phyloP scores from a whole-genome alignment of 2,888 invertebrate species.

The Andrena praecox region DNA sequence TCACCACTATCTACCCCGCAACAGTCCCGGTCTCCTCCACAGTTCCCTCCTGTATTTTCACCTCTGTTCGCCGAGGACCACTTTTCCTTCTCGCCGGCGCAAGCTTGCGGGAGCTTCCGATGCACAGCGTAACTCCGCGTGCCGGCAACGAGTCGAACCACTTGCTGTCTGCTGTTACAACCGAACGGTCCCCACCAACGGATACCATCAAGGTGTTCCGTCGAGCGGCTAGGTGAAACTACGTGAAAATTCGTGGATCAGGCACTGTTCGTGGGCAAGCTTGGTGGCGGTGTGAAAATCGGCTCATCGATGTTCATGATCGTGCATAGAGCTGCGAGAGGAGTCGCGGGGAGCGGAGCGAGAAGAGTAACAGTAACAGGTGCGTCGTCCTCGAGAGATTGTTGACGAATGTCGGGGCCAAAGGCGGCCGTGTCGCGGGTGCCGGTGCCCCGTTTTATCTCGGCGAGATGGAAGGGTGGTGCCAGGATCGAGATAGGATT shows the following conservation, averaged over 20 bases:
- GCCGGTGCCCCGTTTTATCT: background rate
- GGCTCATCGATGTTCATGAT: slow-evolving; percentile 12
- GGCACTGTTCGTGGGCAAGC: background rate
- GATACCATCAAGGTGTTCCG: background rate
- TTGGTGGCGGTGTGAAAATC: background rate
- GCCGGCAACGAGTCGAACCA: background rate
- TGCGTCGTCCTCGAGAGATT: background rate
- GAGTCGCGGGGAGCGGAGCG: background rate
- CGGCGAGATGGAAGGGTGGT: background rate
- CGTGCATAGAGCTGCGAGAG: background rate
- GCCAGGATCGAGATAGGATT: background rate
- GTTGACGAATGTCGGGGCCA: background rate
- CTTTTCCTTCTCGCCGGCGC: background rate
- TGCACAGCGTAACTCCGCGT: background rate
- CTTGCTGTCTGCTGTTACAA: background rate
- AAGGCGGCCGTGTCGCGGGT: background rate
- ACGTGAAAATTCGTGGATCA: background rate
- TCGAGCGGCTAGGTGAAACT: background rate
- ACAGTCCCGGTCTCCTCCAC: background rate
- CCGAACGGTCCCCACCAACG: background rate
- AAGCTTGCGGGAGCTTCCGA: background rate
- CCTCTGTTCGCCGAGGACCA: background rate
- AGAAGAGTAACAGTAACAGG: background rate
- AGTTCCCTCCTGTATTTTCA: background rate
- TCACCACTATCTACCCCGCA: slow-evolving; percentile 26